These are phyloP conservation scores for Carollia perspicillata DNA, from an alignment of 2,113 vertebrate genomes.

Conservation along the genomic window DNA sequence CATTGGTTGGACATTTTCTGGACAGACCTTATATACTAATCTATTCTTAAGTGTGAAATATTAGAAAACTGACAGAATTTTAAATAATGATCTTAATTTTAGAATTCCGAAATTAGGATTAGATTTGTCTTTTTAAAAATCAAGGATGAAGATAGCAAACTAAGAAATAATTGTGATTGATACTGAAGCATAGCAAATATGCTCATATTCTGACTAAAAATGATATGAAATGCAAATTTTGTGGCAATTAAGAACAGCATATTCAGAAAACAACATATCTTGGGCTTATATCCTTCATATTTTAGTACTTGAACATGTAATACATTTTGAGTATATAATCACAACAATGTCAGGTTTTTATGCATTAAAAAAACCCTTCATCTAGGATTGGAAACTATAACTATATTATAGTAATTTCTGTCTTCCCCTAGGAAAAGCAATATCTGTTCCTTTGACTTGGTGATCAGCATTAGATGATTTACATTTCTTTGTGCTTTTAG, in stretches of 20 bases:
- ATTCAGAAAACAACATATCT: slow-evolving; percentile 41
- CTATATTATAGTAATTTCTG: neutral
- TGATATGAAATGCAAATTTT: slow-evolving; percentile 51
- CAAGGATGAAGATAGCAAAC: neutral
- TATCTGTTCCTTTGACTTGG: slow-evolving; percentile 18
- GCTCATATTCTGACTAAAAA: slow-evolving; percentile 22
- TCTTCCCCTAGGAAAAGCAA: neutral
- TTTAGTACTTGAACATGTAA: slow-evolving; percentile 28
- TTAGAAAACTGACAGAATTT: slow-evolving; percentile 28
- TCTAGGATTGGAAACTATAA: slow-evolving; percentile 19
- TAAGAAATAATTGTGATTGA: slow-evolving; percentile 28
- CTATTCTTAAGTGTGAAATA: neutral
- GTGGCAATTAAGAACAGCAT: slow-evolving; percentile 33
- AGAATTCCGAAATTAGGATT: slow-evolving; percentile 7
- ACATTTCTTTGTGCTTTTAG: slow-evolving; percentile 29
- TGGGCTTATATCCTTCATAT: slow-evolving; percentile 7
- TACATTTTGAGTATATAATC: slow-evolving; percentile 29
- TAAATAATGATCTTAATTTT: slow-evolving; percentile 43
- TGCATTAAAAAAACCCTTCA: neutral
- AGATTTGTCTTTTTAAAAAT: neutral
- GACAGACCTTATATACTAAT: neutral
- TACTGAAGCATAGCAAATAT: slow-evolving; percentile 3
- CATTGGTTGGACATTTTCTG: too few species aligned
- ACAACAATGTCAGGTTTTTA: neutral
- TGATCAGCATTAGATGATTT: slow-evolving; percentile 4